phyloP scores from a whole-genome alignment of 2,113 vertebrate genomes.

The Pycnonotus jocosus region DNA sequence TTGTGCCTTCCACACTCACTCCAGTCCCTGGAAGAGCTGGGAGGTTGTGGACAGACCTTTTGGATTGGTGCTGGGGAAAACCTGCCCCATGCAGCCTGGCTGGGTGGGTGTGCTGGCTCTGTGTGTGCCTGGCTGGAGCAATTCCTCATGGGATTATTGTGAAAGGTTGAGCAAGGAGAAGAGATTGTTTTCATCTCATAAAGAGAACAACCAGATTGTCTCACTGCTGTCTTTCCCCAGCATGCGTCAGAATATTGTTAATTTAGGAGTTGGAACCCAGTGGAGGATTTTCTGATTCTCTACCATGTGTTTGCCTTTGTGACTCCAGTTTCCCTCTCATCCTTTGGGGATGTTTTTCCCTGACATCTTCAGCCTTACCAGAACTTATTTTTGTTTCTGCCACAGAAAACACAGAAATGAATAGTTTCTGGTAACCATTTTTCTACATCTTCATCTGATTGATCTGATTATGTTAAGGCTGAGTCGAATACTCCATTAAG shows the following conservation, averaged over 20 bases:
- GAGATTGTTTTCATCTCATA: conserved; percentile 4
- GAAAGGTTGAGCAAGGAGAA: not conserved
- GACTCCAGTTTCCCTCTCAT: not conserved
- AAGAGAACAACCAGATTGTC: not conserved
- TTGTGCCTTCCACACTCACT: not conserved
- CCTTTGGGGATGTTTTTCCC: not conserved
- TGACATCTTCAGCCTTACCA: not conserved
- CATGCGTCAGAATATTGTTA: not conserved
- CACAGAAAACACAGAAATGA: not conserved
- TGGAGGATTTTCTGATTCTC: not conserved
- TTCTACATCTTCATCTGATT: not conserved
- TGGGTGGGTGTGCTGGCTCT: not conserved
- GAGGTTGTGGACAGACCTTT: not conserved
- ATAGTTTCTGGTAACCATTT: not conserved
- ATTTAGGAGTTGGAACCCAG: not conserved
- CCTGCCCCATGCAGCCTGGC: not conserved
- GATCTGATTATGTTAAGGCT: not conserved
- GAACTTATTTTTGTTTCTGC: not conserved
- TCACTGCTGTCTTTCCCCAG: not conserved
- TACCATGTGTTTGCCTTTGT: conserved; percentile 19
- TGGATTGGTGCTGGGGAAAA: not conserved
- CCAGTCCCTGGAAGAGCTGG: not conserved
- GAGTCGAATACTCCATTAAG: not conserved
- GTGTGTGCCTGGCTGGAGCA: not conserved
- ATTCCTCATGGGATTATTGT: not conserved